phyloP scores from a whole-genome alignment of 2,888 invertebrate genomes.

The Cancer borealis region DNA sequence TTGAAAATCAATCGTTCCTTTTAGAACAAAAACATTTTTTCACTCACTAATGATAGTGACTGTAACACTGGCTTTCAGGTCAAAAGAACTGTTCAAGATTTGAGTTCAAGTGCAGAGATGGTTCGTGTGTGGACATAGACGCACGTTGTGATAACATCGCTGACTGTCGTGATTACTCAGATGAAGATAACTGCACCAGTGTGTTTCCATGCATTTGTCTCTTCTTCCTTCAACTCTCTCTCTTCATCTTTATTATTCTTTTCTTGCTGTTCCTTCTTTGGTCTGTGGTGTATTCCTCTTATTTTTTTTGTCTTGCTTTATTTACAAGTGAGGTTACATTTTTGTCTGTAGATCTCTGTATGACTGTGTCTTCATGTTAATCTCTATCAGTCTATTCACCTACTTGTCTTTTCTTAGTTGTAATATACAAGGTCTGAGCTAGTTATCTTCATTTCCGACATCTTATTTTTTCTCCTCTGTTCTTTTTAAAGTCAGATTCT shows the following conservation, averaged over 20 bases:
- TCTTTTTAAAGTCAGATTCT: too few relatives aligned
- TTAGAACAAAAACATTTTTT: too few relatives aligned
- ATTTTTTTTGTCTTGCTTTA: neutral
- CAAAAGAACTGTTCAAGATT: too few relatives aligned
- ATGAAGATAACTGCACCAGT: conserved; percentile 84
- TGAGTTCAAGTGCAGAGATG: conserved; percentile 79
- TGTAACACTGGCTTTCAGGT: too few relatives aligned
- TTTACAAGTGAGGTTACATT: neutral
- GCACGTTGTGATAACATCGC: conserved; percentile 72
- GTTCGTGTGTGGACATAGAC: conserved; percentile 80
- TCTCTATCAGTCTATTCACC: neutral
- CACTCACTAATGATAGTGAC: too few relatives aligned
- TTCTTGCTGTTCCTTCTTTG: neutral
- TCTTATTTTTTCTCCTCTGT: too few relatives aligned
- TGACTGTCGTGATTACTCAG: conserved; percentile 82
- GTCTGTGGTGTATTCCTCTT: neutral
- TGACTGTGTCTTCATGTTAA: too few relatives aligned
- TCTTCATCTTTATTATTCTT: neutral
- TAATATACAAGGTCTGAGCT: too few relatives aligned
- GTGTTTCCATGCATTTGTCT: conserved; percentile 1
- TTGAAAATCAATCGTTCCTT: too few relatives aligned
- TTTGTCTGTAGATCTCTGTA: neutral
- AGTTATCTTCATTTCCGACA: too few relatives aligned
- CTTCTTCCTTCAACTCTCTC: neutral
- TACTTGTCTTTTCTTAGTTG: too few relatives aligned